Evolutionary conservation across 92 coral and sea anemone genomes (phyloP).

Genomic region (Porites lobata): DNA sequence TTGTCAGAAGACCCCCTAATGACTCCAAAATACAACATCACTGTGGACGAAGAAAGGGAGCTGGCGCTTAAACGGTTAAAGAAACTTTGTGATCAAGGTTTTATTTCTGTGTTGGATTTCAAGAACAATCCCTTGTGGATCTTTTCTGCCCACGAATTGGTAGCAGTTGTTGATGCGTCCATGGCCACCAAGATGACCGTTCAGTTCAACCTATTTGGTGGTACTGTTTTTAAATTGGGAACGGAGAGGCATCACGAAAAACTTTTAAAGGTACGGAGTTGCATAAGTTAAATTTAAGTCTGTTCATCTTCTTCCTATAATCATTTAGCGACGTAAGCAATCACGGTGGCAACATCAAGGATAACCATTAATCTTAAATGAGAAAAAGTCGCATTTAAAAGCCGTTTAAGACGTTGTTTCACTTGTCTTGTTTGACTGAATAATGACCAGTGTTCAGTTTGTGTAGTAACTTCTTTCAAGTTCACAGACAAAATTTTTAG

Average conservation of each 20-base stretch:
- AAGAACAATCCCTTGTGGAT: slow-evolving; percentile 82
- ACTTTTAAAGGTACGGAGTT: slow-evolving; percentile 35
- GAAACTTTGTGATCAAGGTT: slow-evolving; percentile 80
- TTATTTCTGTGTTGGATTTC: slow-evolving; percentile 84
- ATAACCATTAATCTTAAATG: no score
- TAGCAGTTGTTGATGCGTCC: slow-evolving; percentile 83
- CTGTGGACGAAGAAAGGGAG: slow-evolving; percentile 84
- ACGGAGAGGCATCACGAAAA: slow-evolving; percentile 76
- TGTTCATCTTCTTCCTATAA: no score
- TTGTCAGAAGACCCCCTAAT: slow-evolving; percentile 76
- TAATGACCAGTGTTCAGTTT: no score
- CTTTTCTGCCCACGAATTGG: slow-evolving; percentile 87
- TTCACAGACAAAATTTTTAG: no score
- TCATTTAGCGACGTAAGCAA: no score
- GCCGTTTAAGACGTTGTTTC: no score
- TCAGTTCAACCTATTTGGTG: slow-evolving; percentile 93
- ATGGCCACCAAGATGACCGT: slow-evolving; percentile 96
- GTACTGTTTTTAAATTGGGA: slow-evolving; percentile 72
- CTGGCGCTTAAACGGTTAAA: slow-evolving; percentile 78
- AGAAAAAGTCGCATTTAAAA: no score
- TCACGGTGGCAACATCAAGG: no score
- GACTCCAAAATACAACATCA: slow-evolving; percentile 83
- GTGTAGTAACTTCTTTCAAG: no score
- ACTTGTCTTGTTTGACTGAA: no score
- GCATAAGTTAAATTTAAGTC: not conserved